phyloP scores from a whole-genome alignment of 2,797 vertebrate genomes.

The Oryzias dopingdopingensis region DNA sequence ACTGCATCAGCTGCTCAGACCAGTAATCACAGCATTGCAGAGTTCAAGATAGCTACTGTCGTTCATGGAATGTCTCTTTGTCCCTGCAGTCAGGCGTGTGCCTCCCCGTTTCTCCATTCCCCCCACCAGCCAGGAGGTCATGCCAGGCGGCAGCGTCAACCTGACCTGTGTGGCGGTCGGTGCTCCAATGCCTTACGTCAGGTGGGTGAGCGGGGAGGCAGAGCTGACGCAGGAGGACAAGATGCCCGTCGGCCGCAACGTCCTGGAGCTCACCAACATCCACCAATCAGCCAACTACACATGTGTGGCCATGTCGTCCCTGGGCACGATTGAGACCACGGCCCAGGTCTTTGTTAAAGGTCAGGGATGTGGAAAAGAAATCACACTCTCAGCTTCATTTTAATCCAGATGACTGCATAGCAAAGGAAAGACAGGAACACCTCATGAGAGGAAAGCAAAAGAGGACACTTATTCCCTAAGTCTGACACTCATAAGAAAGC shows the following conservation, averaged over 20 bases:
- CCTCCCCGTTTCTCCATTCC: conserved; percentile 98
- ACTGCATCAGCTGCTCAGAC: too few species aligned
- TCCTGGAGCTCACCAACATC: conserved; percentile 91
- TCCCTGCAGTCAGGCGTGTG: conserved; percentile 90
- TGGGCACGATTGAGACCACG: conserved; percentile 92
- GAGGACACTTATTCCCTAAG: too few species aligned
- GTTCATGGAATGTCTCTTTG: conserved; percentile 59
- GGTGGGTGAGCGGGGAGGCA: conserved; percentile 88
- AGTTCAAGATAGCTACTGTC: too few species aligned
- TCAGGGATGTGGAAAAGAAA: conserved; percentile 50
- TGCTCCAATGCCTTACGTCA: conserved; percentile 95
- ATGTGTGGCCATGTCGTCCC: conserved; percentile 93
- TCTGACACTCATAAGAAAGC: too few species aligned
- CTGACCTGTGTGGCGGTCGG: conserved; percentile 96
- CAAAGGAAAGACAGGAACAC: too few species aligned
- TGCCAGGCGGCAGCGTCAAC: conserved; percentile 95
- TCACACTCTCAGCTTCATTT: too few species aligned
- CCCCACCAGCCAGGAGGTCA: conserved; percentile 94
- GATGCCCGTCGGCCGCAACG: conserved; percentile 93
- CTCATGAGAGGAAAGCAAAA: too few species aligned
- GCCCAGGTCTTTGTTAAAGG: conserved; percentile 97
- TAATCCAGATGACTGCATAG: too few species aligned
- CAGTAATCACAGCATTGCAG: too few species aligned
- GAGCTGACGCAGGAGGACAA: conserved; percentile 94
- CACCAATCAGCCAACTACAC: conserved; percentile 93